A percentile compares a stretch with the other conserved stretches of the same genome.
phyloP scores from a whole-genome alignment of 1,140 invertebrate genomes.

The Drosophila baimaii region DNA sequence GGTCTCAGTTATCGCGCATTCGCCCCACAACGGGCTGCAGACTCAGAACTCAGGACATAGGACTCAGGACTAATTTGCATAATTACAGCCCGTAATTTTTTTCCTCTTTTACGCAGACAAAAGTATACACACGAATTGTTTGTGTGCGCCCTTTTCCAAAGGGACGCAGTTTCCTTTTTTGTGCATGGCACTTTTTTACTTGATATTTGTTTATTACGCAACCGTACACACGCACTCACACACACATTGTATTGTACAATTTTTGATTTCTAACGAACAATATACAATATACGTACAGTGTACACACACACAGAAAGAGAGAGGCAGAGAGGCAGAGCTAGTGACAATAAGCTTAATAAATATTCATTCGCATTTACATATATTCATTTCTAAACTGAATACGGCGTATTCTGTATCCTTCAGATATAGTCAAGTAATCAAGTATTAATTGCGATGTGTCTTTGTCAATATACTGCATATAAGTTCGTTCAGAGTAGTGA shows the following conservation, averaged over 20 bases:
- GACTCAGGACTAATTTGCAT: slow-evolving; percentile 76
- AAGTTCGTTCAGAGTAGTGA: background rate
- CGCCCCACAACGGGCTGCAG: slow-evolving; percentile 43
- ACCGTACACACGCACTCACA: slow-evolving; percentile 39
- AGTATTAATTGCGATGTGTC: background rate
- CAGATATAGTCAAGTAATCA: background rate
- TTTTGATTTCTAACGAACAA: slow-evolving; percentile 60
- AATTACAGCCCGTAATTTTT: slow-evolving; percentile 81
- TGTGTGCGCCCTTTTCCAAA: slow-evolving; percentile 47
- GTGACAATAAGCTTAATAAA: slow-evolving; percentile 20
- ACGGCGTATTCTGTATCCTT: background rate
- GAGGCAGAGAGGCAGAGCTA: background rate
- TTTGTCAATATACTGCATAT: background rate
- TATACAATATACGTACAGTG: background rate
- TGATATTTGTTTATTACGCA: slow-evolving; percentile 50
- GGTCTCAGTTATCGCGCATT: slow-evolving; percentile 35
- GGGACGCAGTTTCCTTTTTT: slow-evolving; percentile 78
- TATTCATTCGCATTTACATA: slow-evolving; percentile 40
- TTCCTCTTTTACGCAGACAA: slow-evolving; percentile 42
- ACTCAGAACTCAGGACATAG: slow-evolving; percentile 18
- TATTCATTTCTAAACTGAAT: slow-evolving; percentile 39
- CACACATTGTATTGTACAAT: slow-evolving; percentile 16
- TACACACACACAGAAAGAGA: background rate
- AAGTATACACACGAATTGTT: slow-evolving; percentile 42
- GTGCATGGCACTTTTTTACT: slow-evolving; percentile 45